Base-by-base conservation (phyloP, 2,888 invertebrate genomes). In the Spisula solida region DNA sequence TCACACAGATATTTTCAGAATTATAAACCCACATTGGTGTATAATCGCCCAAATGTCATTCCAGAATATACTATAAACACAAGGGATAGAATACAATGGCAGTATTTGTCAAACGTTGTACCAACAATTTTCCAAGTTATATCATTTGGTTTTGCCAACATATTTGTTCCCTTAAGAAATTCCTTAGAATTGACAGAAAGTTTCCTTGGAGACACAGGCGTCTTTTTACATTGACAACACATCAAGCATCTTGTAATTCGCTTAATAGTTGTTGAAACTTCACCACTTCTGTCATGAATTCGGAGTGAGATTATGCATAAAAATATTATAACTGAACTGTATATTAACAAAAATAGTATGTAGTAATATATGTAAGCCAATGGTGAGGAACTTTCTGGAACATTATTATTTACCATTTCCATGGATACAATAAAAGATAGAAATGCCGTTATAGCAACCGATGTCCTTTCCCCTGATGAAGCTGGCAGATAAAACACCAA, bases 341-440 rank as follows among this genome's bases (percentile, higher is more conserved):
- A 91, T 0, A 88, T 47, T 66, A 91, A 60, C 2, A 92, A 70
- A 25, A 82, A 78, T 31, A 89, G 29, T 18, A 92, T 31, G 41
- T 88, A 86, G 34, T 80, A 81, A 60, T 82, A 92, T 12, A 92
- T 81, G 41, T 56, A 89, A 0, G 92, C 85, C 34, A 92, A 88
- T 5, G 92, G 92, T 4, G 85, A 75, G 0, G 92, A 92, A 56
- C 90, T 91, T 41, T 87, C 78, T 0, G 92, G 92, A 29, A 92
- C 88, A 41, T 87, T 88, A 47, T 82, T 82, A 75, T 90, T 91
- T 0, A 92, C 78, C 1, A 89, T 86, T 18, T 85, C 56, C 88
- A 91, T 90, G 29, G 86, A 92, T 1, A 92, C 92, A 16, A 91
- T 78, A 79, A 92, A 92, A 5, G 92, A 88, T 78, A 92, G 51